Conservation (phyloP, 2,888 invertebrate species). For the Baronia brevicornis region DNA sequence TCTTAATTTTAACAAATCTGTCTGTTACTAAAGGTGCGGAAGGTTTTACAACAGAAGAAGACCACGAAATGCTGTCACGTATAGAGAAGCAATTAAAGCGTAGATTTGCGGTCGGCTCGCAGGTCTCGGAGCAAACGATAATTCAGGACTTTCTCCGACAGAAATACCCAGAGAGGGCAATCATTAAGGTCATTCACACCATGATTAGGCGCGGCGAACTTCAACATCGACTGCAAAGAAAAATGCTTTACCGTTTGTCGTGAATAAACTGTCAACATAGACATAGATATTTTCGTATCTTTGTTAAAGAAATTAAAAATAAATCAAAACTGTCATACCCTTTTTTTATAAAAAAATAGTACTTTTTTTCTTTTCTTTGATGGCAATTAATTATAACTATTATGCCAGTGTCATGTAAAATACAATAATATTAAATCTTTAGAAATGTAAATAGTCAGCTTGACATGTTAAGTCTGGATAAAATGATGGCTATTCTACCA, state of each 20-base stretch:
- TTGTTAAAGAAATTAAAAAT: no score
- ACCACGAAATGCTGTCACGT: conserved; percentile 90
- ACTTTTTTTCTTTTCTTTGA: no score
- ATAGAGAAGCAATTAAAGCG: conserved; percentile 96
- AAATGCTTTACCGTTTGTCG: conserved; percentile 95
- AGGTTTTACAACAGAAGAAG: conserved; percentile 96
- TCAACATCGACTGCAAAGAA: conserved; percentile 96
- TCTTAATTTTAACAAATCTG: not conserved
- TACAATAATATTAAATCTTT: no score
- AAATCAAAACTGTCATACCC: no score
- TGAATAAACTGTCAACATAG: no score
- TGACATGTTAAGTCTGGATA: no score
- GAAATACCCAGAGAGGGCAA: conserved; percentile 90
- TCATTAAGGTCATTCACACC: conserved; percentile 93
- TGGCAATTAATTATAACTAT: no score
- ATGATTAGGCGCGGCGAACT: conserved; percentile 97
- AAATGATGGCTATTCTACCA: no score
- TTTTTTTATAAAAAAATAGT: no score
- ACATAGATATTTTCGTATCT: no score
- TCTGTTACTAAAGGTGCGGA: conserved; percentile 83
- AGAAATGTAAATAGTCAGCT: no score
- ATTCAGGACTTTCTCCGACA: conserved; percentile 90
- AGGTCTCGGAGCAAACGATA: conserved; percentile 95
- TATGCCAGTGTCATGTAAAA: no score
- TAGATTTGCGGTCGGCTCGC: conserved; percentile 95